Conservation (phyloP, 2,888 invertebrate species). For the Temnothorax rugatulus region DNA sequence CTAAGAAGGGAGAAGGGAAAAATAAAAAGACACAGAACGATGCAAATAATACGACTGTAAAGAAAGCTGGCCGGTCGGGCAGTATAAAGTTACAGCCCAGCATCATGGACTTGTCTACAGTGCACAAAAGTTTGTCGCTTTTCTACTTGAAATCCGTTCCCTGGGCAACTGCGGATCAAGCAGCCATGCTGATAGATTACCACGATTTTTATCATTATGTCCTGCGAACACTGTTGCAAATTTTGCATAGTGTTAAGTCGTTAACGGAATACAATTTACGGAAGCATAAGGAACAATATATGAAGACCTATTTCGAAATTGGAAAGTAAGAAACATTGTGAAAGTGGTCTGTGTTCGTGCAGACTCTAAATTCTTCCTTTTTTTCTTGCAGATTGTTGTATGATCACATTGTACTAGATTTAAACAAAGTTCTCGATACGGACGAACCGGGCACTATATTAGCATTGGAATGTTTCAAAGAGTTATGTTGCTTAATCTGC, state of each 20-base stretch:
- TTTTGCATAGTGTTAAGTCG: conserved; percentile 84
- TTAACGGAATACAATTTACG: conserved; percentile 81
- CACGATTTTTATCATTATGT: conserved; percentile 88
- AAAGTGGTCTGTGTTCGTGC: background rate
- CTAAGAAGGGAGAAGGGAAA: conserved; percentile 86
- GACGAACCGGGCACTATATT: conserved; percentile 87
- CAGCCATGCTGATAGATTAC: conserved; percentile 87
- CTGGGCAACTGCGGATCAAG: conserved; percentile 88
- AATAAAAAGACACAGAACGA: conserved; percentile 84
- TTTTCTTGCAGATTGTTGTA: conserved; percentile 81
- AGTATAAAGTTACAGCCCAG: conserved; percentile 85
- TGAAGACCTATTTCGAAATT: conserved; percentile 83
- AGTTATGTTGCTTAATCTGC: conserved; percentile 84
- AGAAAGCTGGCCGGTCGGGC: conserved; percentile 75
- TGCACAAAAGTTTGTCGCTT: conserved; percentile 85
- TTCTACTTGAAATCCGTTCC: conserved; percentile 87
- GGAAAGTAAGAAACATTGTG: conserved; percentile 80
- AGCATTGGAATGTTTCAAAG: conserved; percentile 88
- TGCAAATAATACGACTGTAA: conserved; percentile 81
- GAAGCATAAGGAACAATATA: conserved; percentile 77
- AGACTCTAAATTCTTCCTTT: conserved; percentile 6
- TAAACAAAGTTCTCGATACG: conserved; percentile 88
- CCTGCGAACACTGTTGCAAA: conserved; percentile 86
- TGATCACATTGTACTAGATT: conserved; percentile 80
- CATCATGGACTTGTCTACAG: conserved; percentile 86